Base-by-base conservation (phyloP, 2,888 invertebrate genomes). In the Andrena trimmerana region DNA sequence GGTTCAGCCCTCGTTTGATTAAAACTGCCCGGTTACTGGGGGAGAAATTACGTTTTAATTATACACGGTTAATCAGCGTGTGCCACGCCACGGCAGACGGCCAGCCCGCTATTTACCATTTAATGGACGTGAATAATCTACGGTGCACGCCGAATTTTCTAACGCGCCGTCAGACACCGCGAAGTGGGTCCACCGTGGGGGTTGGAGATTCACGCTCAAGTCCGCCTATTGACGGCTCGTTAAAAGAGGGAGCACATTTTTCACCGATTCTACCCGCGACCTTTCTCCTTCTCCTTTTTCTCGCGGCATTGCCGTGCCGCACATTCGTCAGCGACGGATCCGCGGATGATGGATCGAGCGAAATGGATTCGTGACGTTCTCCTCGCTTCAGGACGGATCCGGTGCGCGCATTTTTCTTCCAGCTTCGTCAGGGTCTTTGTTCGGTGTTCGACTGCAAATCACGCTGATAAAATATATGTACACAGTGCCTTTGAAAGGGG, bases 361-460 rank as follows among this genome's bases (percentile, higher is more conserved):
- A 70, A 88, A 88, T 79, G 85, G 77, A 88, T 85, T 85, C 82
- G 81, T 86, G 85, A 86, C 82, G 81, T 78, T 86, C 70, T 59
- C 54, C 77, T 13, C 84, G 79, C 78, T 62, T 84, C 81, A 84
- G 69, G 69, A 73, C 75, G 20, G 66, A 59, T 52, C 70, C 36
- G 8, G 62, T 62, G 0, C 24, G 62, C 66, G 57, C 86, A 79
- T 76, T 76, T 80, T 80, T 81, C 72, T 79, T 80, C 29, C 42
- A 60, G 66, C 63, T 59, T 72, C 57, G 80, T 69, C 80, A 78
- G 80, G 69, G 72, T 76, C 71, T 78, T 84, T 78, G 82, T 81
- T 57, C 29, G 52, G 3, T 42, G 68, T 24, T 48, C 81, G 71
- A 20, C 74, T 70, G 68, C 67, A 70, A 69, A 73, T 72, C 79